Evolutionary conservation across 2,888 invertebrate species (phyloP).

Genomic region (Gymnoscelis rufifasciata): DNA sequence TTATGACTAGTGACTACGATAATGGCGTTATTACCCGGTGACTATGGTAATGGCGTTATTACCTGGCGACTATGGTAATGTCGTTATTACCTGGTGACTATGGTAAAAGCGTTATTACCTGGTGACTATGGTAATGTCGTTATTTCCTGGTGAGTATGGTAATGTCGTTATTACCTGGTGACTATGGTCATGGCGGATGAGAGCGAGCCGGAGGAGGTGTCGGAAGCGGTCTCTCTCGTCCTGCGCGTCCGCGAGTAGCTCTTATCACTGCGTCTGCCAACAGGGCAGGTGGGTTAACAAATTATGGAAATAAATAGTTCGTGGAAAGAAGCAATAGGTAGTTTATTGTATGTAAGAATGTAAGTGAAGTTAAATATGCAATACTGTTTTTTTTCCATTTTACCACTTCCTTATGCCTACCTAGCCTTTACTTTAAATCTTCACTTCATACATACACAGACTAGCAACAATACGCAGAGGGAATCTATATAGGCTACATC

Average conservation of each 20-base stretch:
- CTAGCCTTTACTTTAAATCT: no score
- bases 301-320: no score
- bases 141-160: constrained; percentile 41
- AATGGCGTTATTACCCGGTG: not conserved
- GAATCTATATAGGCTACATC: no score
- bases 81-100: constrained; percentile 57
- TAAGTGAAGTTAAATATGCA: no score
- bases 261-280: constrained; percentile 71
- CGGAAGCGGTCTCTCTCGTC: constrained; percentile 54
- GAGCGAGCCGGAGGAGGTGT: constrained; percentile 67
- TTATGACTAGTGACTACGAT: no score
- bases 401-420: no score
- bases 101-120: not conserved
- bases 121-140: not conserved
- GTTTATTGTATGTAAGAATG: no score
- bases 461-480: no score
- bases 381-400: no score
- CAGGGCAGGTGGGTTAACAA: constrained; percentile 16
- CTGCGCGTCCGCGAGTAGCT: constrained; percentile 58
- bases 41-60: not conserved
- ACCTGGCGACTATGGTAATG: constrained; percentile 78
- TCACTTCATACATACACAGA: no score
- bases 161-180: constrained; percentile 52
- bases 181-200: constrained; percentile 78
- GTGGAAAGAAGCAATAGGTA: no score